Evolutionary conservation across 2,797 vertebrate species (phyloP).

Genomic region (Oreochromis grahami): DNA sequence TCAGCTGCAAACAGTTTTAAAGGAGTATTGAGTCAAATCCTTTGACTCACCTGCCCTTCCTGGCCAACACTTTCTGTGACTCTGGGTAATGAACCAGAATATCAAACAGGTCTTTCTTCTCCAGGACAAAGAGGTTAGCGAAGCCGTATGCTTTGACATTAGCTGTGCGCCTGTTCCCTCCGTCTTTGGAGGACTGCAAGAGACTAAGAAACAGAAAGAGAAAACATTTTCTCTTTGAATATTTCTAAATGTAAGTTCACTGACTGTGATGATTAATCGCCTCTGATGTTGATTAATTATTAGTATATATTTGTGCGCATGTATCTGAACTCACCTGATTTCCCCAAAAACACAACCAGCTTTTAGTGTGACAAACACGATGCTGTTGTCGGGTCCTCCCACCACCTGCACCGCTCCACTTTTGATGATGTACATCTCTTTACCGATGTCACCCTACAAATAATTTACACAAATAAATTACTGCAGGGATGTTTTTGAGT

Average conservation of each 20-base stretch:
- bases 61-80: slow-evolving; percentile 89
- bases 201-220: background rate
- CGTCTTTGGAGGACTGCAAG: slow-evolving; percentile 80
- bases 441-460: slow-evolving; percentile 72
- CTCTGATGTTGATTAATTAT: background rate
- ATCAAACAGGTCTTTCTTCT: slow-evolving; percentile 91
- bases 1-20: background rate
- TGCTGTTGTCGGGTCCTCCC: slow-evolving; percentile 86
- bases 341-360: slow-evolving; percentile 95
- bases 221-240: background rate
- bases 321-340: slow-evolving; percentile 81
- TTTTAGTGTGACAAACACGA: slow-evolving; percentile 86
- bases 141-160: slow-evolving; percentile 91
- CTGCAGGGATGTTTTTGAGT: background rate
- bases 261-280: background rate
- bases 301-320: background rate
- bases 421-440: slow-evolving; percentile 98
- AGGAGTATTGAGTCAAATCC: background rate
- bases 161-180: slow-evolving; percentile 90
- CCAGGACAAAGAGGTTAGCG: slow-evolving; percentile 91
- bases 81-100: slow-evolving; percentile 91
- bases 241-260: background rate
- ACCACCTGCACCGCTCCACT: slow-evolving; percentile 94
- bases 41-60: slow-evolving; percentile 84
- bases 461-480: background rate